Percentiles rank a stretch among this genome's conserved stretches.
phyloP scores from a whole-genome alignment of 2,888 invertebrate species.

The Epinotia brunnichana region DNA sequence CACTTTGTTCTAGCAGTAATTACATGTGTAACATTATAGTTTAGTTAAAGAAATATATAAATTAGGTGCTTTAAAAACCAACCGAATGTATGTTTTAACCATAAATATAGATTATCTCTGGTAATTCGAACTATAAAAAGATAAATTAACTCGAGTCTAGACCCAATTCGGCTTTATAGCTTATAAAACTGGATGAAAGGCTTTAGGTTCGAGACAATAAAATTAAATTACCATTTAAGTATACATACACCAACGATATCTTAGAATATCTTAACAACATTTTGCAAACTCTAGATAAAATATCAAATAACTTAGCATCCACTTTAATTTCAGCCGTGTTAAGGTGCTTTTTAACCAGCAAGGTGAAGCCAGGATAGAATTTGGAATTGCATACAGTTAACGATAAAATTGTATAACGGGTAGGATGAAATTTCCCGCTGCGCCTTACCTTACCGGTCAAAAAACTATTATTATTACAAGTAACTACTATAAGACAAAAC shows the following conservation, averaged over 20 bases:
- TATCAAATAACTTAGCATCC: neutral
- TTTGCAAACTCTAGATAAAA: too few species aligned
- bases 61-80: too few species aligned
- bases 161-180: slow-evolving; percentile 7
- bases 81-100: neutral
- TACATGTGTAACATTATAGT: too few species aligned
- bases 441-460: neutral
- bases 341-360: neutral
- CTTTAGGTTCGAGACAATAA: neutral
- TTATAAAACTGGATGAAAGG: neutral
- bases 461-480: neutral
- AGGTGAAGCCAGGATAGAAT: neutral
- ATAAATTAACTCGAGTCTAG: slow-evolving; percentile 1
- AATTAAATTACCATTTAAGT: neutral
- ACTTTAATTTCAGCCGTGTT: neutral
- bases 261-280: too few species aligned
- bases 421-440: neutral
- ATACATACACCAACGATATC: too few species aligned
- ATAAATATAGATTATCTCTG: neutral
- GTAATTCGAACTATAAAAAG: neutral
- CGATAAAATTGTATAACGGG: neutral
- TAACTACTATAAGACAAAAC: slow-evolving; percentile 15
- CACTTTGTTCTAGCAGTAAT: too few species aligned
- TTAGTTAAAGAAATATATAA: too few species aligned
- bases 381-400: neutral